Percentiles rank a stretch among this genome's conserved stretches.
Evolutionary conservation across 1,140 invertebrate genomes (phyloP).

Genomic region (Drosophila parvula): DNA sequence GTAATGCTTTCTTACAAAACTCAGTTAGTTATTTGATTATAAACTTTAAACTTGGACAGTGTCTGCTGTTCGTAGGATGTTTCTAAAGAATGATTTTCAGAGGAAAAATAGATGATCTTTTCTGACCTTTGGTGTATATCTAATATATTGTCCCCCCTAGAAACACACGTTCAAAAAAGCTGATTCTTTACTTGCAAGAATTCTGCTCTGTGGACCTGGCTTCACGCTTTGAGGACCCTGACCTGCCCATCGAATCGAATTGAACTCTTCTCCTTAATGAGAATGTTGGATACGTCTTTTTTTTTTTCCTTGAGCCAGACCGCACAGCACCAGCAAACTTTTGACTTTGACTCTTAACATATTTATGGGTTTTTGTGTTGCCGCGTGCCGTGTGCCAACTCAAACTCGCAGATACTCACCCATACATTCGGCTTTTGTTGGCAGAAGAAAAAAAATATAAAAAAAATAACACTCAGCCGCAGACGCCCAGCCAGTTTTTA

Average conservation of each 20-base stretch:
- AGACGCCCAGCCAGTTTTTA: slow-evolving; percentile 34
- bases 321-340: slow-evolving; percentile 66
- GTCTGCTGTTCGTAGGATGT: too few relatives aligned
- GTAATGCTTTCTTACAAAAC: too few relatives aligned
- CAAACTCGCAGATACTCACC: slow-evolving; percentile 40
- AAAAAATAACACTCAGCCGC: background rate
- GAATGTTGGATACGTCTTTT: slow-evolving; percentile 54
- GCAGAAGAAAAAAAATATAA: background rate
- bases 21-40: background rate
- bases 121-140: background rate
- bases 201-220: background rate
- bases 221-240: slow-evolving; percentile 18
- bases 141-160: background rate
- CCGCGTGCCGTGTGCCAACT: slow-evolving; percentile 71
- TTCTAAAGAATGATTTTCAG: too few relatives aligned
- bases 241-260: slow-evolving; percentile 52
- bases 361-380: slow-evolving; percentile 77
- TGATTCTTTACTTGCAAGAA: background rate
- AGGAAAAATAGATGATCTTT: too few relatives aligned
- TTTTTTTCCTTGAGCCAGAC: slow-evolving; percentile 28
- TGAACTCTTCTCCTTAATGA: slow-evolving; percentile 74
- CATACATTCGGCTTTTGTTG: slow-evolving; percentile 10
- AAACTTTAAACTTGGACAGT: too few relatives aligned
- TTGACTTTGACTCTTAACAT: slow-evolving; percentile 79
- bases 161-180: background rate